Base-by-base conservation (phyloP, 64 coral and sea anemone species). In the Anthopleura sola region DNA sequence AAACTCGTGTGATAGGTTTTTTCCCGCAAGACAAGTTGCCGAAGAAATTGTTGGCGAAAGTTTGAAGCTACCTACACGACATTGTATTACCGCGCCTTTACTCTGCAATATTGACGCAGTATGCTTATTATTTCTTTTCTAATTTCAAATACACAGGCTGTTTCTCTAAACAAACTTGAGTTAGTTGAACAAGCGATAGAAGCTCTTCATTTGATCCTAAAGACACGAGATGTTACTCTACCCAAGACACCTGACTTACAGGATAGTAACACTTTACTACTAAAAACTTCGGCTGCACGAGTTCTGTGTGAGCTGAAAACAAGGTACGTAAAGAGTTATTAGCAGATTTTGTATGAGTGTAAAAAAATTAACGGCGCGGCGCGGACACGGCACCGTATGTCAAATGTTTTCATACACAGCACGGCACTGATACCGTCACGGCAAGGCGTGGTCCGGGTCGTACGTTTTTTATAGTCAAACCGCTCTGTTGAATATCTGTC, bases 231-330 rank as follows among this genome's bases (percentile, higher is more conserved):
- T 79, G 38, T 79, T 26, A 79, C 76, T 3, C 37, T 79, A 20
- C 76, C 76, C 21, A 44, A 48, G 6, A 6, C 26, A 1, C 6
- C 37, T 9, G 76, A 38, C 2, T 44, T 38, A 40, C 4, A 23
- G 15, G 76, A 79, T 12, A 48, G 76, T 48, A 48, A 3, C 38
- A 20, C 24, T 18, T 20, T 46, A 46, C 26, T 79, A 44, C 37
- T 79, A 2, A 21, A 46, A 44, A 79, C 76, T 18, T 46, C 68
- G 21, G 82, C 82, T 31, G 50, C 88, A 8, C 55, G 97, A 56
- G 86, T 92, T 28, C 60, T 99, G 86, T 87, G 92, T 56, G 97
- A 99, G 82, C 86, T 99, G 1, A 99, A 92, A 81, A 92, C 90
- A 15, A 99, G 97, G 97, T 98, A 16, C 55, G 83, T 49, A 24